A percentile compares a stretch with the other conserved stretches of the same genome.
These are phyloP conservation scores for Hyppa rectilinea DNA, from an alignment of 2,888 invertebrate genomes.

Conservation along the genomic window DNA sequence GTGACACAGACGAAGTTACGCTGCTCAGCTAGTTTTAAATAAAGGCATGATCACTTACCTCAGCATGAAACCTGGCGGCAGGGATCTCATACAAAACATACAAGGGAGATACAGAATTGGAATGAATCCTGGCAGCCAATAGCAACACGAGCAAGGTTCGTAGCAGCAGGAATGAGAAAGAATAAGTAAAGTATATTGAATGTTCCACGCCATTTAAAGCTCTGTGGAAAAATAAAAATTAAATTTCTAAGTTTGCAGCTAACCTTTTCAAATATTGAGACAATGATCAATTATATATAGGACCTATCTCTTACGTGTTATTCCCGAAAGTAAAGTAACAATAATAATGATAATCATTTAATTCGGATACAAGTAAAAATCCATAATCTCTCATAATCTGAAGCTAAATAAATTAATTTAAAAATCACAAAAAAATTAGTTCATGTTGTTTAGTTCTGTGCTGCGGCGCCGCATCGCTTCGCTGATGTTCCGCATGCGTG, in stretches of 20 bases:
- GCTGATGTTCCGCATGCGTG: no score
- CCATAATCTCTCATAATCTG: no score
- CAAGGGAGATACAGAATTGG: slow-evolving; percentile 81
- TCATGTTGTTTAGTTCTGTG: no score
- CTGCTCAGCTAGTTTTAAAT: no score
- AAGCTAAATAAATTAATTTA: no score
- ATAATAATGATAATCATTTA: no score
- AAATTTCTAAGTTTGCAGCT: not conserved
- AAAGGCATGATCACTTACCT: slow-evolving; percentile 71
- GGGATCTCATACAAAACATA: slow-evolving; percentile 84
- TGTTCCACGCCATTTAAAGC: slow-evolving; percentile 71
- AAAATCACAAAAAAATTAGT: no score
- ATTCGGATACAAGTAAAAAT: no score
- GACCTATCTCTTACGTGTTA: not conserved
- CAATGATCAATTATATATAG: not conserved
- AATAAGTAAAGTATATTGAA: slow-evolving; percentile 86
- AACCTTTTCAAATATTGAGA: not conserved
- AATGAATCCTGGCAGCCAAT: slow-evolving; percentile 85
- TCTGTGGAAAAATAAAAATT: slow-evolving; percentile 55
- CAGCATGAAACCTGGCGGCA: slow-evolving; percentile 79
- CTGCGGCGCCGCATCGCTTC: no score
- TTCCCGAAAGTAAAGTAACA: no score
- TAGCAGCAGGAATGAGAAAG: slow-evolving; percentile 85
- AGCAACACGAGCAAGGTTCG: slow-evolving; percentile 85
- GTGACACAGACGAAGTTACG: no score